These are phyloP conservation scores for Plutella xylostella DNA, from an alignment of 2,888 invertebrate species.

Conservation along the genomic window DNA sequence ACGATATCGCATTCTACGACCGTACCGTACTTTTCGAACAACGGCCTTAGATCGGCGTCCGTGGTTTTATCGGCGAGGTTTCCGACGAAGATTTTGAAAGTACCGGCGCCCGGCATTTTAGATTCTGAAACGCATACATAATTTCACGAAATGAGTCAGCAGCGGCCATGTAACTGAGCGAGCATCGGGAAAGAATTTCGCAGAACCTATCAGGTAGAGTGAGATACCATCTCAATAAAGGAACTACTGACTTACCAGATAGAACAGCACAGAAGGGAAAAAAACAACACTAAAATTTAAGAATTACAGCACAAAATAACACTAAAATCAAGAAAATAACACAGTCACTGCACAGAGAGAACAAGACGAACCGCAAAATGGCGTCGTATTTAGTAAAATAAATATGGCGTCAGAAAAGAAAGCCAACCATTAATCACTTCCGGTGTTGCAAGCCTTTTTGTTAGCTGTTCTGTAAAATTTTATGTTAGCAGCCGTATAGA, in stretches of 20 bases:
- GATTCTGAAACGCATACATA: slow-evolving; percentile 69
- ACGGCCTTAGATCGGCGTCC: slow-evolving; percentile 87
- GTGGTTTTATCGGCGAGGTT: slow-evolving; percentile 94
- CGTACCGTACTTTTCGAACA: slow-evolving; percentile 97
- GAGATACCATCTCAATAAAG: too few relatives aligned
- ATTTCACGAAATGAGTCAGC: slow-evolving; percentile 64
- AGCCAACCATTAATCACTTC: too few relatives aligned
- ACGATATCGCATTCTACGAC: slow-evolving; percentile 98
- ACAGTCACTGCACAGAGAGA: neutral
- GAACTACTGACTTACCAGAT: too few relatives aligned
- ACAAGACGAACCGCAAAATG: neutral
- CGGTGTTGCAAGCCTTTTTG: too few relatives aligned
- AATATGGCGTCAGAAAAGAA: too few relatives aligned
- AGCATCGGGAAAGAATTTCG: too few relatives aligned
- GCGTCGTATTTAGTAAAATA: too few relatives aligned
- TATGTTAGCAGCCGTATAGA: too few relatives aligned
- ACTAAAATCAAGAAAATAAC: neutral
- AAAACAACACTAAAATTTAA: neutral
- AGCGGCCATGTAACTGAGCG: slow-evolving; percentile 1
- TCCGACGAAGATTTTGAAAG: slow-evolving; percentile 98
- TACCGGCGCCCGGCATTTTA: slow-evolving; percentile 91
- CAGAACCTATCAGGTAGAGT: too few relatives aligned
- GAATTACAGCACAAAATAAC: neutral
- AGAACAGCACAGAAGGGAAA: neutral
- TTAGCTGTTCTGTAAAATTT: too few relatives aligned